These are phyloP conservation scores for Drosophila pseudoobscura DNA, from an alignment of 1,140 invertebrate species.

Conservation along the genomic window DNA sequence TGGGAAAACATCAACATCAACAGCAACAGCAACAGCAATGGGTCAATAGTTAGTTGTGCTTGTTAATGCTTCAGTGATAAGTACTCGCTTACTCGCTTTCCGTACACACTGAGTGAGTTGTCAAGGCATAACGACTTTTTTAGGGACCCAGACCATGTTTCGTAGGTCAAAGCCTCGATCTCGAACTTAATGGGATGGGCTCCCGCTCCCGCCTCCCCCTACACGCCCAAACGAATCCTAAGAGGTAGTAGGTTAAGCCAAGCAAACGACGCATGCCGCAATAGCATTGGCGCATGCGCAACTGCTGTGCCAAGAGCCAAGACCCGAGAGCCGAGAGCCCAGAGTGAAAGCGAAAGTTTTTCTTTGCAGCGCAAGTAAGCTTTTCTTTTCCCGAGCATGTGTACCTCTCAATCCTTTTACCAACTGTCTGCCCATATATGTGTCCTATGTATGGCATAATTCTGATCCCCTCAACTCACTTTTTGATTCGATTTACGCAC, in stretches of 20 bases:
- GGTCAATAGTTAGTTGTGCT: too few species aligned
- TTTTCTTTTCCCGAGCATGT: constrained; percentile 44
- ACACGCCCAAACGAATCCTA: too few species aligned
- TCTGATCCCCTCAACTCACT: constrained; percentile 43
- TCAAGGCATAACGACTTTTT: too few species aligned
- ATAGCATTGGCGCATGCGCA: constrained; percentile 41
- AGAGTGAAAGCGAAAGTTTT: constrained; percentile 79
- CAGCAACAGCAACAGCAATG: too few species aligned
- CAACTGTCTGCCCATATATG: constrained; percentile 6
- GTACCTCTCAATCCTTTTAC: constrained; percentile 16
- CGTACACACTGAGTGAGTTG: too few species aligned
- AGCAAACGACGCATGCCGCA: constrained; percentile 39
- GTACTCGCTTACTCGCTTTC: too few species aligned
- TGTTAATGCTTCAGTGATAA: too few species aligned
- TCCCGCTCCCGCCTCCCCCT: too few species aligned
- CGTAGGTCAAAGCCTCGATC: too few species aligned
- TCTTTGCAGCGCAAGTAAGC: constrained; percentile 27
- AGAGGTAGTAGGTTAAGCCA: constrained; percentile 10
- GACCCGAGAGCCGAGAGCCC: constrained; percentile 27
- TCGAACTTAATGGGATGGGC: too few species aligned
- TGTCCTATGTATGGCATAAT: not conserved
- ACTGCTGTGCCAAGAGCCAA: constrained; percentile 1
- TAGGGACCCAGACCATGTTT: too few species aligned
- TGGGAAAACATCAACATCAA: too few species aligned
- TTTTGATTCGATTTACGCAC: constrained; percentile 34